Percentiles rank a stretch among this genome's conserved stretches.
Conservation (phyloP, 2,113 vertebrate species). For the Poicephalus meyeri region DNA sequence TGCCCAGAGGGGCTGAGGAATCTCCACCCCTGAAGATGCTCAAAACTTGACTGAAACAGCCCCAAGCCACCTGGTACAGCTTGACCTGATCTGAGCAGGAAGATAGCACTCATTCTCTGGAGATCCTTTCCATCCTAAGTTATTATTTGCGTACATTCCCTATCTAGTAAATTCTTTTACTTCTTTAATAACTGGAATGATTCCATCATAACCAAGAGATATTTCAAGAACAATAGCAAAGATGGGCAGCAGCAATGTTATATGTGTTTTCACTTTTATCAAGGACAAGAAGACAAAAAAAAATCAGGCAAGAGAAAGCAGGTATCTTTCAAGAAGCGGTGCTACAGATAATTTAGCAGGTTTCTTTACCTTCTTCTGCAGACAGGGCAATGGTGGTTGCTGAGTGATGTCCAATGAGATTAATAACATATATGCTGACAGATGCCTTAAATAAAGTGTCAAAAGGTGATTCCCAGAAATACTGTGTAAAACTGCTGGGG, state of each 20-base stretch:
- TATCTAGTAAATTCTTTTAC: neutral
- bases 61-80: neutral
- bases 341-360: neutral
- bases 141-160: neutral
- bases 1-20: neutral
- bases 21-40: neutral
- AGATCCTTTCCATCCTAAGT: neutral
- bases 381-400: neutral
- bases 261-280: neutral
- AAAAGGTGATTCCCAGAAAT: slow-evolving; percentile 5
- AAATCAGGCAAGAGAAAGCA: neutral
- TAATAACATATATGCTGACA: slow-evolving; percentile 6
- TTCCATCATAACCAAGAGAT: neutral
- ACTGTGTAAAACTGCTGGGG: neutral
- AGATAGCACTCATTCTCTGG: neutral
- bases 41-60: neutral
- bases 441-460: neutral
- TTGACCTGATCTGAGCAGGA: neutral
- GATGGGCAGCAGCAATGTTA: neutral
- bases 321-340: neutral
- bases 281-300: neutral
- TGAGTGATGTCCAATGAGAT: neutral
- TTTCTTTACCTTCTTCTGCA: neutral
- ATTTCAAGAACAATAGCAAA: neutral
- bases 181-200: neutral